Evolutionary conservation across 64 coral and sea anemone species (phyloP).

Genomic region (Montipora capricornis): DNA sequence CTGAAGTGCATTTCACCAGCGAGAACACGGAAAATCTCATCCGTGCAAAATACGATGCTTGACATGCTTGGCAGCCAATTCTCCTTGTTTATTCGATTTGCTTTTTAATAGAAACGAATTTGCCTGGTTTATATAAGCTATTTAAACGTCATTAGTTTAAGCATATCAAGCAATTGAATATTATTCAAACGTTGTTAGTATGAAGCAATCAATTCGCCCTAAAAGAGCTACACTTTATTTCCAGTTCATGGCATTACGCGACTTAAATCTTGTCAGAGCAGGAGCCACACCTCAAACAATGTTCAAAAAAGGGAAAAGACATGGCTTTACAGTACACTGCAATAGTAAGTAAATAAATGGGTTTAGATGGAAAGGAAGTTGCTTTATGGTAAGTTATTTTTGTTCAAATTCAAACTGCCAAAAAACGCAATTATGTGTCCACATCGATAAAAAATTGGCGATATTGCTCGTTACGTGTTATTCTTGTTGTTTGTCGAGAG

Average conservation of each 20-base stretch:
- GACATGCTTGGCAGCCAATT: conserved; percentile 32
- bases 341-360: conserved; percentile 5
- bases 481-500: conserved; percentile 39
- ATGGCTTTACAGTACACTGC: not conserved
- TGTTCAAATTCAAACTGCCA: conserved; percentile 7
- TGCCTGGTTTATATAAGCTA: not conserved
- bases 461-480: conserved; percentile 5
- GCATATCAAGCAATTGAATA: not conserved
- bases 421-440: not conserved
- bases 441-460: not conserved
- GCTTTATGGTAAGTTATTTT: not conserved
- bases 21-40: conserved; percentile 36
- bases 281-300: too few relatives aligned
- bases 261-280: not conserved
- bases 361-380: conserved; percentile 5
- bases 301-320: too few relatives aligned
- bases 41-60: conserved; percentile 31
- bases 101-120: conserved; percentile 6
- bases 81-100: conserved; percentile 14
- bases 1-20: not conserved
- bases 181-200: not conserved
- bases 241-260: not conserved
- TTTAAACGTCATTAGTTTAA: conserved; percentile 5
- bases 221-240: not conserved
- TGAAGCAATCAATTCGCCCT: not conserved